Percentiles rank a stretch among this genome's conserved stretches.
Evolutionary conservation across 2,797 vertebrate genomes (phyloP).

Genomic region (Toxotes lorentzi): DNA sequence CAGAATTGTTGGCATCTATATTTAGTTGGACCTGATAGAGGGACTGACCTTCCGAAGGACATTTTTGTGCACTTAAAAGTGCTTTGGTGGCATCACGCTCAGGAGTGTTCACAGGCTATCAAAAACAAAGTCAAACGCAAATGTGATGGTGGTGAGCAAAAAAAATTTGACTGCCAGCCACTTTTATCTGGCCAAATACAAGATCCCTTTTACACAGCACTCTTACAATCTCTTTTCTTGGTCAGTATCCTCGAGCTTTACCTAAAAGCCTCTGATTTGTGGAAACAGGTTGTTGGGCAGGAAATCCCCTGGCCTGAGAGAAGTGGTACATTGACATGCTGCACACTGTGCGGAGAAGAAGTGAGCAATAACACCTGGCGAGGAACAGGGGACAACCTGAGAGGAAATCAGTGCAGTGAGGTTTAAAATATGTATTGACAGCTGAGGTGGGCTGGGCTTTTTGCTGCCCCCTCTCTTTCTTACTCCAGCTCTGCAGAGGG

Average conservation of each 20-base stretch:
- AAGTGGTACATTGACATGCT: conserved; percentile 50
- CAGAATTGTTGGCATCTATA: conserved; percentile 75
- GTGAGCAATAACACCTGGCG: conserved; percentile 19
- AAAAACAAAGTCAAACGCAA: conserved; percentile 40
- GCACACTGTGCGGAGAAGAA: conserved; percentile 23
- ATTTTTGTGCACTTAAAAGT: conserved; percentile 60
- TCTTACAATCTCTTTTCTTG: conserved; percentile 25
- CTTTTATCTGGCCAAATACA: conserved; percentile 12
- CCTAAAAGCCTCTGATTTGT: conserved; percentile 50
- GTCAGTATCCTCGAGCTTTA: conserved; percentile 28
- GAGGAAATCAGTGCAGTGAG: conserved; percentile 49
- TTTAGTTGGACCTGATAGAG: conserved; percentile 73
- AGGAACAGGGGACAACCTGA: conserved; percentile 24
- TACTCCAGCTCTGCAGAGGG: conserved; percentile 2
- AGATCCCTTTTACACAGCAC: conserved; percentile 35
- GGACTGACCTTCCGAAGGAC: conserved; percentile 62
- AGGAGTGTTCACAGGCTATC: conserved; percentile 34
- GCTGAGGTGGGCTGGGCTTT: conserved; percentile 23
- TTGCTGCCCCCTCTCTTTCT: conserved; percentile 5
- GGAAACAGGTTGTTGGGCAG: conserved; percentile 43
- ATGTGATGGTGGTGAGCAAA: conserved; percentile 21
- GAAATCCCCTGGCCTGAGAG: conserved; percentile 28
- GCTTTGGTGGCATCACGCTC: conserved; percentile 47
- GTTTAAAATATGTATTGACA: conserved; percentile 47
- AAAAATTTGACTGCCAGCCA: conserved; percentile 24